A percentile compares a stretch with the other conserved stretches of the same genome.
phyloP scores from a whole-genome alignment of 2,113 vertebrate species.

The Danionella cerebrum region DNA sequence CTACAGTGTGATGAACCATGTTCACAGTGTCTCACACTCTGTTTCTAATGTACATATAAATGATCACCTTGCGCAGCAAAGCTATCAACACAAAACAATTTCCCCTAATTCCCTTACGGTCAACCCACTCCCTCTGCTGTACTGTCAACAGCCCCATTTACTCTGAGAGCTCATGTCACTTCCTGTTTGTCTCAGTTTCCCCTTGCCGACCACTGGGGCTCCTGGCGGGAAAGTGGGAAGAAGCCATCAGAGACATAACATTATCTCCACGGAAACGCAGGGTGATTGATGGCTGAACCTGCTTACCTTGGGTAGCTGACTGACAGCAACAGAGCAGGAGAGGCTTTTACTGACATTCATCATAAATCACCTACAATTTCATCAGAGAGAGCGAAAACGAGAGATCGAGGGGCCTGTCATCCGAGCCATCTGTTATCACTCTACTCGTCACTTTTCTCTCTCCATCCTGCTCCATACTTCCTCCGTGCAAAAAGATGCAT shows the following conservation, averaged over 20 bases:
- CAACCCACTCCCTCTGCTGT: constrained; percentile 9
- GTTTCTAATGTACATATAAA: constrained; percentile 6
- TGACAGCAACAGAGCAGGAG: constrained; percentile 79
- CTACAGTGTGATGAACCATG: constrained; percentile 1
- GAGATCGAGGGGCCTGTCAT: constrained; percentile 44
- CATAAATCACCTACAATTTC: constrained; percentile 90
- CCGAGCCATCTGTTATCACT: constrained; percentile 57
- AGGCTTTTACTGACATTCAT: constrained; percentile 74
- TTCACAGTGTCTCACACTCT: background rate
- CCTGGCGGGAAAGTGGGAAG: constrained; percentile 54
- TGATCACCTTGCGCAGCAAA: constrained; percentile 8
- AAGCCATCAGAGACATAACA: constrained; percentile 69
- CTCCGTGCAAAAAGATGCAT: background rate
- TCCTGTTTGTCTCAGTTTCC: constrained; percentile 67
- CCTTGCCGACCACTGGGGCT: constrained; percentile 54
- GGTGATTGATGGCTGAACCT: constrained; percentile 89
- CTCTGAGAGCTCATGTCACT: constrained; percentile 63
- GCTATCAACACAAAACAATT: constrained; percentile 7
- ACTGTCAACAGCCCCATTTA: constrained; percentile 49
- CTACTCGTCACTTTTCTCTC: constrained; percentile 42
- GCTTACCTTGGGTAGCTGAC: constrained; percentile 74
- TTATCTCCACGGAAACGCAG: constrained; percentile 46
- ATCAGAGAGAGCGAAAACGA: constrained; percentile 54
- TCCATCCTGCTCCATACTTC: background rate
- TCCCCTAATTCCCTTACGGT: background rate